Evolutionary conservation across 2,113 vertebrate genomes (phyloP).

Genomic region (Chlamydotis undulata): DNA sequence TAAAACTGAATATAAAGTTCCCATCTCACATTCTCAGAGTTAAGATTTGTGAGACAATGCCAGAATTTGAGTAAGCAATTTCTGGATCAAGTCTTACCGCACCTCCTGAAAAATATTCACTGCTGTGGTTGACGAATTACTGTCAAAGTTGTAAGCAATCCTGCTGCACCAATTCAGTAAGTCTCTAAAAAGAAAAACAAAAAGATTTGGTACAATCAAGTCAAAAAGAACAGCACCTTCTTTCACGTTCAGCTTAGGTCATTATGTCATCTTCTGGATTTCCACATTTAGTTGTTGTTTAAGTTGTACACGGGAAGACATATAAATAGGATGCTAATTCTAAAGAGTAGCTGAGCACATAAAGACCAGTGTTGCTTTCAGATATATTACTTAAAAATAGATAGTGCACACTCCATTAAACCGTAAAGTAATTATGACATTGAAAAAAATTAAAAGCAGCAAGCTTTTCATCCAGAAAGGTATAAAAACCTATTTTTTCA

Average conservation of each 20-base stretch:
- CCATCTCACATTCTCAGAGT: neutral
- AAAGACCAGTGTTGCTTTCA: neutral
- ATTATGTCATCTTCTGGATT: neutral
- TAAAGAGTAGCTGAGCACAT: neutral
- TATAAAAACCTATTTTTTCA: neutral
- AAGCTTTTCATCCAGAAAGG: neutral
- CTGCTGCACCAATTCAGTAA: constrained; percentile 95
- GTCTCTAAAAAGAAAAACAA: constrained; percentile 77
- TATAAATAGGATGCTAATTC: neutral
- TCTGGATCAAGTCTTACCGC: neutral
- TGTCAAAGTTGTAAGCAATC: constrained; percentile 86
- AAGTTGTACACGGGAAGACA: neutral
- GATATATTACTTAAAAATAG: neutral
- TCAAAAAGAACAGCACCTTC: neutral
- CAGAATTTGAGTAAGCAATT: neutral
- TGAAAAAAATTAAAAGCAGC: neutral
- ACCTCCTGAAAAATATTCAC: constrained; percentile 95
- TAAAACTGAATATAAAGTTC: neutral
- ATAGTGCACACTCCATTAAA: neutral
- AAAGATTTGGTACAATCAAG: neutral
- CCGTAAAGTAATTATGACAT: neutral
- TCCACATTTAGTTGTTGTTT: neutral
- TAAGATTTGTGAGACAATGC: neutral
- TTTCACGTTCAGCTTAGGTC: neutral
- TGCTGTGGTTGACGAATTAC: constrained; percentile 79